phyloP scores from a whole-genome alignment of 2,797 vertebrate genomes.

The Atherinosoma microstoma region DNA sequence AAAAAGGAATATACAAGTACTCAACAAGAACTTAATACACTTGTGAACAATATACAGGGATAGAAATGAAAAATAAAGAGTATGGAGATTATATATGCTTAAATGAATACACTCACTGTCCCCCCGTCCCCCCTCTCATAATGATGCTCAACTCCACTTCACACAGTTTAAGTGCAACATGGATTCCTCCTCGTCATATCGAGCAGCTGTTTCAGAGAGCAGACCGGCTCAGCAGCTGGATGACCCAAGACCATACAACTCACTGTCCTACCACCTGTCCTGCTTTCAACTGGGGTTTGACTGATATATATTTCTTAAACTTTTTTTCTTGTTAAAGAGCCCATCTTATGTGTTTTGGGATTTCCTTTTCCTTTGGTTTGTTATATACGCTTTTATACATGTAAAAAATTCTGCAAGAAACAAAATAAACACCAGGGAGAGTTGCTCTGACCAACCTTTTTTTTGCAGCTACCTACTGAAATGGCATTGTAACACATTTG shows the following conservation, averaged over 20 bases:
- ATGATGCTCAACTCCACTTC: constrained; percentile 24
- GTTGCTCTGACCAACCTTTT: neutral
- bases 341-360: neutral
- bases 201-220: constrained; percentile 45
- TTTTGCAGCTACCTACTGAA: neutral
- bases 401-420: neutral
- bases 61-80: constrained; percentile 55
- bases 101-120: constrained; percentile 38
- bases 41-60: constrained; percentile 58
- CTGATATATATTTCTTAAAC: constrained; percentile 25
- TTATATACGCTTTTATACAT: neutral
- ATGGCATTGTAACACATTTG: neutral
- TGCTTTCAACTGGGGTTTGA: constrained; percentile 50
- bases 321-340: neutral
- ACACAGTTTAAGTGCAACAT: constrained; percentile 41
- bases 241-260: constrained; percentile 50
- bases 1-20: constrained; percentile 60
- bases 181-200: constrained; percentile 29
- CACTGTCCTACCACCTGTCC: constrained; percentile 34
- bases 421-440: neutral
- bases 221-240: constrained; percentile 61
- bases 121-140: no score
- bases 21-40: constrained; percentile 64
- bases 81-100: constrained; percentile 51
- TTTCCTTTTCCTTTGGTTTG: neutral